A percentile compares a stretch with the other conserved stretches of the same genome.
Evolutionary conservation across 2,888 invertebrate species (phyloP).

Genomic region (Stenoptilia bipunctidactyla): DNA sequence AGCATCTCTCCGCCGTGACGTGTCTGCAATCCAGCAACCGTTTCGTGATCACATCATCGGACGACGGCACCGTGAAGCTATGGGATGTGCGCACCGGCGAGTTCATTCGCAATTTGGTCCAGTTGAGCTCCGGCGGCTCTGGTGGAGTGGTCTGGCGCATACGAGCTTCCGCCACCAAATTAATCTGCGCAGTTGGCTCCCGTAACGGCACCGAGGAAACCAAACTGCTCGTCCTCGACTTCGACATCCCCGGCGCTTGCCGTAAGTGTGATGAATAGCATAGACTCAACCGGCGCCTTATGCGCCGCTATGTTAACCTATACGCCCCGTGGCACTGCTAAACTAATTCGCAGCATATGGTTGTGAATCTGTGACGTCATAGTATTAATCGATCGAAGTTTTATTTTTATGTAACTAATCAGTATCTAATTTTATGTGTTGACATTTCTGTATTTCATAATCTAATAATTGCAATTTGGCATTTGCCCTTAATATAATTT

Average conservation of each 20-base stretch:
- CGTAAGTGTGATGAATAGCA: conserved; percentile 70
- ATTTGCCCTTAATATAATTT: too few species aligned
- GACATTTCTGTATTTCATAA: too few species aligned
- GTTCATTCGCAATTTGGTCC: conserved; percentile 95
- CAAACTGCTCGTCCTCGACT: conserved; percentile 96
- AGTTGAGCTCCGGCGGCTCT: conserved; percentile 93
- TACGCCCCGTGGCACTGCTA: conserved; percentile 61
- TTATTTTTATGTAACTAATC: too few species aligned
- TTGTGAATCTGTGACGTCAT: background rate
- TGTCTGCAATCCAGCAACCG: conserved; percentile 97
- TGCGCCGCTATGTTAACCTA: conserved; percentile 56
- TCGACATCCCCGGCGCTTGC: conserved; percentile 86
- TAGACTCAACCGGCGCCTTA: conserved; percentile 55
- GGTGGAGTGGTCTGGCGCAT: conserved; percentile 99
- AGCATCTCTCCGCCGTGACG: conserved; percentile 98
- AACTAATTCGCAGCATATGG: conserved; percentile 2
- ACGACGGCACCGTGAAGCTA: conserved; percentile 98
- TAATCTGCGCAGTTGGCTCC: conserved; percentile 98
- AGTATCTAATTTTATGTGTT: too few species aligned
- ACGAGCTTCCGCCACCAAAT: conserved; percentile 92
- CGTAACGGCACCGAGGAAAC: conserved; percentile 99
- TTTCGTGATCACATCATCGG: conserved; percentile 98
- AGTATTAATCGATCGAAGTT: background rate
- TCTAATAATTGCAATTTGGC: too few species aligned
- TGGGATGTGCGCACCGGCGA: conserved; percentile 98